These are phyloP conservation scores for Alethe castanea DNA, from an alignment of 2,113 vertebrate genomes.

Conservation along the genomic window DNA sequence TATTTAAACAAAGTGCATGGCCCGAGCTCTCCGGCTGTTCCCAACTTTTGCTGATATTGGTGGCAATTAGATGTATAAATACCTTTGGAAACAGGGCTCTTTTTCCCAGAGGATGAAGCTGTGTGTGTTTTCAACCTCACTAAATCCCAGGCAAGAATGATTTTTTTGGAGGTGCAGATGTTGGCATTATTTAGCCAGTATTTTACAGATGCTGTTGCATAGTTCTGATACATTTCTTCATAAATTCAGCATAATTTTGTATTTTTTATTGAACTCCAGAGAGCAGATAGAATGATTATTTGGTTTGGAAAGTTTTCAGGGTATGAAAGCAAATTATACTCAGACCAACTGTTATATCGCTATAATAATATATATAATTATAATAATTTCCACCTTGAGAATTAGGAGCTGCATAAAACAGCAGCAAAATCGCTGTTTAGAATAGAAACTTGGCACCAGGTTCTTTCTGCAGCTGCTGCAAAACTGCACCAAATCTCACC, in stretches of 20 bases:
- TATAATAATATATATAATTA: background rate
- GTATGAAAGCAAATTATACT: background rate
- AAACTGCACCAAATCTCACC: background rate
- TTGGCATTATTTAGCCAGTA: background rate
- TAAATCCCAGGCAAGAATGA: background rate
- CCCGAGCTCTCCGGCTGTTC: background rate
- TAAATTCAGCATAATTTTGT: background rate
- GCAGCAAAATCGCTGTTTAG: background rate
- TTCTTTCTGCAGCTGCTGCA: background rate
- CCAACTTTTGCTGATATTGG: background rate
- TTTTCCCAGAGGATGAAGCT: background rate
- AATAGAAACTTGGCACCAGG: background rate
- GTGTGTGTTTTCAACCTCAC: background rate
- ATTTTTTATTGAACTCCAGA: background rate
- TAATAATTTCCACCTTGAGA: slow-evolving; percentile 9
- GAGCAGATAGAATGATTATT: background rate
- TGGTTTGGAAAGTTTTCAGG: slow-evolving; percentile 3
- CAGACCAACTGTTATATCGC: background rate
- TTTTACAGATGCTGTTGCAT: background rate
- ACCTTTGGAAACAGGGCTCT: background rate
- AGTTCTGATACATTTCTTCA: background rate
- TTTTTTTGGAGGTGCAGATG: background rate
- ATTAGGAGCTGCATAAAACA: background rate
- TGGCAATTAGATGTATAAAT: background rate
- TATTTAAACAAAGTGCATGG: background rate